Evolutionary conservation across 64 coral and sea anemone species (phyloP), one percentile per base, ranked within the genome.

Genomic region (Acropora yongei): DNA sequence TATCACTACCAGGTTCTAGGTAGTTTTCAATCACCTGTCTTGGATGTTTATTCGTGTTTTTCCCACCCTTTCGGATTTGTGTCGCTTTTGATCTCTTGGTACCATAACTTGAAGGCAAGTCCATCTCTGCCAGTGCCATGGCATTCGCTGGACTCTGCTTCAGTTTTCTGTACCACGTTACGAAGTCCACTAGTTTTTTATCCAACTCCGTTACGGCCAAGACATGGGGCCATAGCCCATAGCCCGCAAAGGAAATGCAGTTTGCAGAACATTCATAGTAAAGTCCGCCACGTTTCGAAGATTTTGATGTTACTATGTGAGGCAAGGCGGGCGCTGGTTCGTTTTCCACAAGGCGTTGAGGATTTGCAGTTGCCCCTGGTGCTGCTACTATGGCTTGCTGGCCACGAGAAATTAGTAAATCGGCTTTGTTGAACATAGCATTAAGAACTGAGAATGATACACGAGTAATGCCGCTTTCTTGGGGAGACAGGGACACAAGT

Each of bases 221-320:
- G 60, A 78, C 78, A 30, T 96, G 94, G 5, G 85, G n/a, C 14
- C 94, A 96, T 41, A 96, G 47, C 40, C 73, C 11, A 68, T 96
- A 78, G 44, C 78, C 79, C 9, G 85, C 42, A 17, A 88, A 96
- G 8, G 60, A 43, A 4, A 88, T 90, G 77, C 88, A 95, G 41
- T 66, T 81, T 2, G 76, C 78, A 14, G 41, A 80, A 66, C 94
- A 88, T 43, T 87, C 60, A 50, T 87, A 88, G 76, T 91, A 87
- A 41, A 44, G 58, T 16, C 71, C 89, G 6, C 9, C 18, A 16
- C 18, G 48, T 67, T 78, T 78, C 11, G 71, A 87, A 53, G 40
- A 44, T 12, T 88, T 92, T 12, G 48, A 51, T 46, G 0, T 83
- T 19, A 85, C 85, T 41, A 76, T 8, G 11, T 95, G 88, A 12